Percentiles rank a stretch among this genome's conserved stretches.
phyloP scores from a whole-genome alignment of 2,888 invertebrate species.

The Junonia oenone region DNA sequence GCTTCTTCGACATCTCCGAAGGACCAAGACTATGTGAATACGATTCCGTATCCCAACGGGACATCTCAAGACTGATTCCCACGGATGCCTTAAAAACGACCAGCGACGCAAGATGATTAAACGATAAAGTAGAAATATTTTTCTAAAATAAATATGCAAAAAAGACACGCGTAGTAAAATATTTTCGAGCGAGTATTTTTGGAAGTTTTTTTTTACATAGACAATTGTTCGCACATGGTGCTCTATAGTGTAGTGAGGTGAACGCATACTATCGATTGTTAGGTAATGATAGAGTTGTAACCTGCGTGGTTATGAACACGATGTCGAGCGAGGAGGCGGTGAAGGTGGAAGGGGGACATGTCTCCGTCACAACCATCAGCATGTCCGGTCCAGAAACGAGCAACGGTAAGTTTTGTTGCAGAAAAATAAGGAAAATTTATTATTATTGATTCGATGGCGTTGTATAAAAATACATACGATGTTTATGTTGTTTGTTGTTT shows the following conservation, averaged over 20 bases:
- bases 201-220: conserved; percentile 44
- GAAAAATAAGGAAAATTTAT: not conserved
- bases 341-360: conserved; percentile 78
- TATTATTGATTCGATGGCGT: not conserved
- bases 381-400: conserved; percentile 81
- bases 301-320: conserved; percentile 45
- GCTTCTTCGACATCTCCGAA: conserved; percentile 24
- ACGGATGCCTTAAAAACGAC: conserved; percentile 61
- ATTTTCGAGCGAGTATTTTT: conserved; percentile 42
- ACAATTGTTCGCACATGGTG: conserved; percentile 47
- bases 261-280: conserved; percentile 45
- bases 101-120: conserved; percentile 59
- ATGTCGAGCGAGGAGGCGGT: conserved; percentile 71
- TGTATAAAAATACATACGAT: not conserved
- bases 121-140: conserved; percentile 40
- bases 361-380: conserved; percentile 90
- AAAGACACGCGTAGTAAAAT: conserved; percentile 45
- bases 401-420: conserved; percentile 66
- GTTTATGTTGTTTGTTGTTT: not conserved
- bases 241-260: conserved; percentile 60
- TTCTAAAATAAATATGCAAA: conserved; percentile 43
- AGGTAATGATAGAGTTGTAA: conserved; percentile 44
- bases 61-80: conserved; percentile 56
- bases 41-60: conserved; percentile 24
- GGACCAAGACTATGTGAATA: conserved; percentile 43